Conservation (phyloP, 2,113 vertebrate species). For the Ursus arctos region DNA sequence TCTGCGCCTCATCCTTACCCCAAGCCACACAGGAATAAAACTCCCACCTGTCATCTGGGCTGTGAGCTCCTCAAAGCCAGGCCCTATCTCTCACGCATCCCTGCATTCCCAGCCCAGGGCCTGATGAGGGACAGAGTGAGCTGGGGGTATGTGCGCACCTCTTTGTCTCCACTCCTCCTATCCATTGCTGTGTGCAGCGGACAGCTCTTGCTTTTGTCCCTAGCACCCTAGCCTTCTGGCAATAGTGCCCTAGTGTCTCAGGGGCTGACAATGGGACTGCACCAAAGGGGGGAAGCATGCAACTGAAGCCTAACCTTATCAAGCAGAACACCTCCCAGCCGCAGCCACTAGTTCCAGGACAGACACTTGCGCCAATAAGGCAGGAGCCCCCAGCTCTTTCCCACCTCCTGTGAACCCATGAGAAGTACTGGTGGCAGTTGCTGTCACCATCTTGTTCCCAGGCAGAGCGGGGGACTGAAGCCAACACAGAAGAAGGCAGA, state of each 20-base stretch:
- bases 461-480: background rate
- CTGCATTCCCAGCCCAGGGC: background rate
- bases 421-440: background rate
- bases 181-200: fast-evolving
- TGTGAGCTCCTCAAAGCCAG: background rate
- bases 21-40: background rate
- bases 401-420: background rate
- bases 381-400: fast-evolving
- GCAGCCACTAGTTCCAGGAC: too few relatives aligned
- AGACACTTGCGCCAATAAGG: background rate
- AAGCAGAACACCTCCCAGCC: background rate
- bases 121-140: background rate
- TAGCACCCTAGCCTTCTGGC: background rate
- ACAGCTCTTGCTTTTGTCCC: background rate
- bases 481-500: background rate
- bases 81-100: background rate
- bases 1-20: background rate
- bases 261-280: background rate
- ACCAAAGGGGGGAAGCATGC: background rate
- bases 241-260: background rate
- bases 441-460: background rate
- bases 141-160: background rate
- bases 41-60: background rate
- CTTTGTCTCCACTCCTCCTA: background rate
- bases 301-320: background rate